Evolutionary conservation across 2,797 vertebrate genomes (phyloP), one percentile per base, ranked within the genome.

Genomic region (Cossypha niveicapilla): DNA sequence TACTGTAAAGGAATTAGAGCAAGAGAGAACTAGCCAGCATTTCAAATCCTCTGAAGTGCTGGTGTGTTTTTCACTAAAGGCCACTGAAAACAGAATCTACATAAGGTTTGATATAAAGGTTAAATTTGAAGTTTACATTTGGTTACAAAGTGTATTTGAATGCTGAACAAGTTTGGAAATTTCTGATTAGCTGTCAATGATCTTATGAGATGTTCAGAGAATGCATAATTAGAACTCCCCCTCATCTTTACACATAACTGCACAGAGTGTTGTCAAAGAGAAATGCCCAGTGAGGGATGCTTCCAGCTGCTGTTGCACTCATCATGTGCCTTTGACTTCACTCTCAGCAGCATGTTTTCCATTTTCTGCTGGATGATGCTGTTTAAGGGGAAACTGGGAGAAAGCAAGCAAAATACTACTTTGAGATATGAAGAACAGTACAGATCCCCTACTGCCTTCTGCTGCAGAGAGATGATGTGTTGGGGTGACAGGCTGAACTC

Each of bases 131-230:
- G 77, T 54, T 71, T 88, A 8, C 35, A 68, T 77, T 81, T 84
- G 54, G 41, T 75, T 86, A 56, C 41, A 28, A 72, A 84, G 47
- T 56, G 24, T 70, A 62, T 94, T 68, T 82, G 47, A 75, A 78
- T 30, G 17, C 45, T 70, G 56, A 92, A 51, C 35, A 60, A 86
- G 34, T 81, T 58, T 88, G 35, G 30, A 76, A 84, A 19, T 82
- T 87, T 76, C 48, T 86, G 89, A 88, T 92, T 81, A 86, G 80
- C 74, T 88, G 63, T 56, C 83, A 85, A 41, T 75, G 50, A 78
- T 62, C 39, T 84, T 58, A 54, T 30, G 57, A 67, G 39, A 57
- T 35, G 62, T 25, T 89, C 60, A 82, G 27, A 67, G 86, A 88
- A 73, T 28, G 78, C 67, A 67, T 87, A 56, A 85, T 76, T 63